Conservation (phyloP, 2,888 invertebrate species). For the Antheraea assamensis region DNA sequence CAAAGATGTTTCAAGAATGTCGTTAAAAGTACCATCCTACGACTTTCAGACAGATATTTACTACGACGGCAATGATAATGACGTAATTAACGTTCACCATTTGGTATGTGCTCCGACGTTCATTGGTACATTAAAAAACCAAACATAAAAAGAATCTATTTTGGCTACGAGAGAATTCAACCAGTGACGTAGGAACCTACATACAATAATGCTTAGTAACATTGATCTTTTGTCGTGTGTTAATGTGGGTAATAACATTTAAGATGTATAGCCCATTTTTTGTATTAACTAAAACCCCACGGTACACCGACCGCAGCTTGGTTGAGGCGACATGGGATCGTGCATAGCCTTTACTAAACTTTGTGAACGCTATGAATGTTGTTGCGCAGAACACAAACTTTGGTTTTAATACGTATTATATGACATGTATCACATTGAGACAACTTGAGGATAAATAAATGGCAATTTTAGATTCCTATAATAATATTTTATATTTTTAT, state of each 20-base stretch:
- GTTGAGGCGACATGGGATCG: no score
- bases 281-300: no score
- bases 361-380: no score
- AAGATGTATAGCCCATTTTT: background rate
- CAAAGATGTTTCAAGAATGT: background rate
- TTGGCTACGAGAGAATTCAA: background rate
- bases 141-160: background rate
- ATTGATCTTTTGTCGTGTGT: background rate
- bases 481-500: no score
- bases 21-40: background rate
- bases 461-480: no score
- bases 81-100: background rate
- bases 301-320: no score
- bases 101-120: background rate
- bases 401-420: no score
- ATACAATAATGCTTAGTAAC: background rate
- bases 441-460: no score
- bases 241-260: no score
- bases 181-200: background rate
- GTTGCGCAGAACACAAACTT: no score
- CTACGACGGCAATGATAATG: background rate
- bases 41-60: background rate
- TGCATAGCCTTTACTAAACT: background rate
- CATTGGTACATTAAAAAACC: conserved; percentile 1
- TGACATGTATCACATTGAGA: no score